phyloP scores from a whole-genome alignment of 2,888 invertebrate species.

The Spisula solida region DNA sequence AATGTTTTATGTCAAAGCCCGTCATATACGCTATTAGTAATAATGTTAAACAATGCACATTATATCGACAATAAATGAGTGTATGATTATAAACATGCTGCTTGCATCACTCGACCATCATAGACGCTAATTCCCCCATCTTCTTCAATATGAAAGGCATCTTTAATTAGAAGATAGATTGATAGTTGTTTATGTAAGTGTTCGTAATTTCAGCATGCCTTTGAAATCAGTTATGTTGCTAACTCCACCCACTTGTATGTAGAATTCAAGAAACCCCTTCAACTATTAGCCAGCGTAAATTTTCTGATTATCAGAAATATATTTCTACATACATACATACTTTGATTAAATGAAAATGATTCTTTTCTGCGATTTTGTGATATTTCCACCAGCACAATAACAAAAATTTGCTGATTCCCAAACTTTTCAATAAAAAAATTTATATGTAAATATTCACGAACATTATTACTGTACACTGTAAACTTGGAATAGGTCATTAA shows the following conservation, averaged over 20 bases:
- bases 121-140: not conserved
- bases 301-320: too few relatives aligned
- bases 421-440: too few relatives aligned
- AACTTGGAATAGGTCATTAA: too few relatives aligned
- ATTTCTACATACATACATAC: too few relatives aligned
- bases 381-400: too few relatives aligned
- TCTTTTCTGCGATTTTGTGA: too few relatives aligned
- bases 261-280: too few relatives aligned
- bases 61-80: not conserved
- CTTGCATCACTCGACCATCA: not conserved
- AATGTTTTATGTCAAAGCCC: not conserved
- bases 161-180: not conserved
- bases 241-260: not conserved
- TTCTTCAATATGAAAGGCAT: not conserved
- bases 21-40: not conserved
- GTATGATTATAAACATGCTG: slow-evolving; percentile 8
- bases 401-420: too few relatives aligned
- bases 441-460: too few relatives aligned
- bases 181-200: not conserved
- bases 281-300: too few relatives aligned
- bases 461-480: too few relatives aligned
- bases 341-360: too few relatives aligned
- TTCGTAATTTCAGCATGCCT: not conserved
- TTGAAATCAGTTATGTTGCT: slow-evolving; percentile 1
- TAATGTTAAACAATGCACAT: not conserved